Evolutionary conservation across 2,797 vertebrate genomes (phyloP), one percentile per base, ranked within the genome.

Genomic region (Channallabes apus): DNA sequence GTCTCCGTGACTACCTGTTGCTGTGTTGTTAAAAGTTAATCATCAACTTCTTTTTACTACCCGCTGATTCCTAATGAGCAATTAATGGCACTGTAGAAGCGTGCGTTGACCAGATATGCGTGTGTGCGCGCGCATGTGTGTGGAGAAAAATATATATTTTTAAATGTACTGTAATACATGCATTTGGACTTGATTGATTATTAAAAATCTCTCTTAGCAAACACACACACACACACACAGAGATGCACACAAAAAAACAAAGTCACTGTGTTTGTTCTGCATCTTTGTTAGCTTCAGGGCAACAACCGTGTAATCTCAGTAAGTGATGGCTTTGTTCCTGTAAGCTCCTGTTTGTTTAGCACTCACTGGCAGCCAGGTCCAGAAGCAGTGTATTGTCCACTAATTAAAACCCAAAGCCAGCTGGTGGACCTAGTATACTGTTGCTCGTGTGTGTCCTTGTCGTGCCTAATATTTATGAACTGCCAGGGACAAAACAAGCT

Each of bases 31-130:
- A 72, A 24, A 51, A 82, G 86, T 91, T 91, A 91, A 90, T 88
- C 86, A 90, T 90, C 75, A 86, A 88, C 80, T n/a, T 72, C 56
- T n/a, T 82, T 90, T 88, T 87, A 90, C 76, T 82, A 84, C 87
- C 80, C 61, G 67, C 86, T 82, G 67, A 85, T 11, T 90, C 83
- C 88, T 90, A 88, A 91, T 85, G 88, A 87, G 27, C 85, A 62
- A 89, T 90, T 90, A 88, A 90, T 89, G 76, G 35, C 61, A 72
- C 83, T 64, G 82, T 87, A 86, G 78, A 64, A 67, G 41, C 72
- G 46, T 77, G 62, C 71, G 81, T 82, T 72, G 79, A 65, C 46
- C 71, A 51, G 27, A 82, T 69, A 46, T 22, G 3, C 73, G 11
- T 80, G 22, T 88, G 64, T 15, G 51, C 67, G 59, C 78, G 65